phyloP scores from a whole-genome alignment of 1,140 invertebrate genomes.

The Colletes gigas region DNA sequence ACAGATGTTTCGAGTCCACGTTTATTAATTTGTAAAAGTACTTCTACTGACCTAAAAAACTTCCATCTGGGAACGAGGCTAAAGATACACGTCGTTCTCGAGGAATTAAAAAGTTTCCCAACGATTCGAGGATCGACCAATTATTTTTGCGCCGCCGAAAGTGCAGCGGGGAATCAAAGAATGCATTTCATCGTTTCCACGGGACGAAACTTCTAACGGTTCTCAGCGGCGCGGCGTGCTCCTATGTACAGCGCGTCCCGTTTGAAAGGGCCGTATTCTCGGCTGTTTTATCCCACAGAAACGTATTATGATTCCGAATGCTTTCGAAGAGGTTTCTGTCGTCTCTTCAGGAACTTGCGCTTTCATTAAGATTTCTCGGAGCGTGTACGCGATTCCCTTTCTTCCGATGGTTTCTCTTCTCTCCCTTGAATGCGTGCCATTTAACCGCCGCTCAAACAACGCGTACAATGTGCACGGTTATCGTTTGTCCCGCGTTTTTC shows the following conservation, averaged over 20 bases:
- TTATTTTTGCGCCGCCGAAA: not conserved
- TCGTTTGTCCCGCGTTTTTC: slow-evolving; percentile 12
- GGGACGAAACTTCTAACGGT: not conserved
- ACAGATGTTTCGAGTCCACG: too few species aligned
- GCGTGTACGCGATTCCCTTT: slow-evolving; percentile 45
- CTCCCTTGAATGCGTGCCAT: slow-evolving; percentile 37
- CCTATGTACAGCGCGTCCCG: slow-evolving; percentile 11
- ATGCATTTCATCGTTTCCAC: slow-evolving; percentile 2
- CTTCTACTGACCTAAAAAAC: too few species aligned
- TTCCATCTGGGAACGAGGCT: too few species aligned
- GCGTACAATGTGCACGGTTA: slow-evolving; percentile 27
- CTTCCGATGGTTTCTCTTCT: slow-evolving; percentile 29
- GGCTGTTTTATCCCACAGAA: slow-evolving; percentile 25
- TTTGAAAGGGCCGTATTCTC: slow-evolving; percentile 30
- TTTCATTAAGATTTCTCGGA: slow-evolving; percentile 44
- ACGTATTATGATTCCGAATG: slow-evolving; percentile 45
- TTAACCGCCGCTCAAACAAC: slow-evolving; percentile 31
- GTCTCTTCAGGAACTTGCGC: slow-evolving; percentile 33
- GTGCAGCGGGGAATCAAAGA: not conserved
- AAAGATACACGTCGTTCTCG: too few species aligned
- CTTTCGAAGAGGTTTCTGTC: slow-evolving; percentile 40
- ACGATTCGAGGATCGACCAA: not conserved
- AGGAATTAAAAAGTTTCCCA: too few species aligned
- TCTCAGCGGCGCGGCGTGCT: not conserved
- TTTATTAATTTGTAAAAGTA: too few species aligned